Evolutionary conservation across 1,140 invertebrate species (phyloP).

Genomic region (Periplaneta americana): DNA sequence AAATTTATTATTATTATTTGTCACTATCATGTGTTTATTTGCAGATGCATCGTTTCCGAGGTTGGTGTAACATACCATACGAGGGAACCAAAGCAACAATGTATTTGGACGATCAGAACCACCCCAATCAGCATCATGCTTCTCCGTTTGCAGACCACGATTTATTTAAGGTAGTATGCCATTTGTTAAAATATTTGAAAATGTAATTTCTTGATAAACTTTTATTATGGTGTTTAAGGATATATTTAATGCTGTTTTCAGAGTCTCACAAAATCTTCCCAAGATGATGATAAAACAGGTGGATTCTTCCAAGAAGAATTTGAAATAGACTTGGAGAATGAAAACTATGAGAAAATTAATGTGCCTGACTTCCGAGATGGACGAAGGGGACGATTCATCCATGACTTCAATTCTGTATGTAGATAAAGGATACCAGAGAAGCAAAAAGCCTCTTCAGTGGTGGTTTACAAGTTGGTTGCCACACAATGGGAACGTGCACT

Average conservation of each 20-base stretch:
- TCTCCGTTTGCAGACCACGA: slow-evolving; percentile 31
- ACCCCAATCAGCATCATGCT: background rate
- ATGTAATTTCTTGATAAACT: background rate
- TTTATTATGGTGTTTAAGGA: background rate
- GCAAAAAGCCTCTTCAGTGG: too few relatives aligned
- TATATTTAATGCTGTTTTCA: background rate
- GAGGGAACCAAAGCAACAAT: slow-evolving; percentile 28
- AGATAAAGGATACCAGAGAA: too few relatives aligned
- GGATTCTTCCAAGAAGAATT: slow-evolving; percentile 67
- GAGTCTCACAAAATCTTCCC: background rate
- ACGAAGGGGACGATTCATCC: slow-evolving; percentile 73
- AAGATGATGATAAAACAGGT: background rate
- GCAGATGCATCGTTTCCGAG: slow-evolving; percentile 53
- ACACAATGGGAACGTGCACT: too few relatives aligned
- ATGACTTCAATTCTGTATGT: slow-evolving; percentile 76
- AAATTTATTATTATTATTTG: too few relatives aligned
- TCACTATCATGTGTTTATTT: slow-evolving; percentile 14
- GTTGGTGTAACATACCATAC: slow-evolving; percentile 59
- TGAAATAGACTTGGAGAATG: slow-evolving; percentile 61
- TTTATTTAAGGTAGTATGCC: slow-evolving; percentile 27
- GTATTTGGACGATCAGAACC: slow-evolving; percentile 17
- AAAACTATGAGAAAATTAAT: slow-evolving; percentile 67
- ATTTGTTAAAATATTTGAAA: background rate
- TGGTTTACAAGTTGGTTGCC: too few relatives aligned
- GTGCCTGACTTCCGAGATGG: slow-evolving; percentile 75